These are phyloP conservation scores for Candoia aspera DNA, from an alignment of 2,113 vertebrate genomes.

Conservation along the genomic window DNA sequence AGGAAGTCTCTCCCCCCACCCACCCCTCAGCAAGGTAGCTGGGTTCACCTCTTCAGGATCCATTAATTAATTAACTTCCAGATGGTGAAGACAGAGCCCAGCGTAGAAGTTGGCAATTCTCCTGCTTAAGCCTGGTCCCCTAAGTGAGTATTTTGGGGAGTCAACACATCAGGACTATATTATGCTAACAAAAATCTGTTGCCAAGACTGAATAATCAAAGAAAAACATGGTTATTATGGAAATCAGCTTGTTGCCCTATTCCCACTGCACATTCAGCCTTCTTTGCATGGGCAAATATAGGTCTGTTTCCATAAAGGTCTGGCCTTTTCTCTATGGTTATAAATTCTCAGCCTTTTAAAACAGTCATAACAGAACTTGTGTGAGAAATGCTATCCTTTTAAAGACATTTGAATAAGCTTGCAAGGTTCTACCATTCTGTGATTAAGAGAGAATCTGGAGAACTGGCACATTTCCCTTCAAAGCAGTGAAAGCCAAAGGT, in stretches of 20 bases:
- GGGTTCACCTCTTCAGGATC: slow-evolving; percentile 40
- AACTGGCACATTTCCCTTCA: not conserved
- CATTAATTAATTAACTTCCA: slow-evolving; percentile 43
- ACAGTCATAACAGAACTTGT: not conserved
- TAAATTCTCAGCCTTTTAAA: not conserved
- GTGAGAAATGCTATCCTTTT: not conserved
- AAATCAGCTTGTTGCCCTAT: not conserved
- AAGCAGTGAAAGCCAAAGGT: too few species aligned
- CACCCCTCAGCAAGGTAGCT: not conserved
- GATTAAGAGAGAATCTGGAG: not conserved
- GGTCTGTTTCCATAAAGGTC: not conserved
- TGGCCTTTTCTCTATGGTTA: slow-evolving; percentile 16
- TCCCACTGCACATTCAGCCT: slow-evolving; percentile 19
- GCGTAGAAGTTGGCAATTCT: slow-evolving; percentile 27
- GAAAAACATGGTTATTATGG: not conserved
- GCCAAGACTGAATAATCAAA: slow-evolving; percentile 24
- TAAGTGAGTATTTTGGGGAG: not conserved
- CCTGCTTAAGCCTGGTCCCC: slow-evolving; percentile 22
- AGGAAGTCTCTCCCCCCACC: not conserved
- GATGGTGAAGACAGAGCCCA: slow-evolving; percentile 17
- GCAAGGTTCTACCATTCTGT: not conserved
- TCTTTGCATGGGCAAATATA: slow-evolving; percentile 1
- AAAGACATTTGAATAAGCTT: not conserved
- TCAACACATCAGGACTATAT: not conserved
- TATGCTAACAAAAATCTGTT: slow-evolving; percentile 16